Evolutionary conservation across 2,113 vertebrate genomes (phyloP), one percentile per base, ranked within the genome.

Genomic region (Urocolius indicus): DNA sequence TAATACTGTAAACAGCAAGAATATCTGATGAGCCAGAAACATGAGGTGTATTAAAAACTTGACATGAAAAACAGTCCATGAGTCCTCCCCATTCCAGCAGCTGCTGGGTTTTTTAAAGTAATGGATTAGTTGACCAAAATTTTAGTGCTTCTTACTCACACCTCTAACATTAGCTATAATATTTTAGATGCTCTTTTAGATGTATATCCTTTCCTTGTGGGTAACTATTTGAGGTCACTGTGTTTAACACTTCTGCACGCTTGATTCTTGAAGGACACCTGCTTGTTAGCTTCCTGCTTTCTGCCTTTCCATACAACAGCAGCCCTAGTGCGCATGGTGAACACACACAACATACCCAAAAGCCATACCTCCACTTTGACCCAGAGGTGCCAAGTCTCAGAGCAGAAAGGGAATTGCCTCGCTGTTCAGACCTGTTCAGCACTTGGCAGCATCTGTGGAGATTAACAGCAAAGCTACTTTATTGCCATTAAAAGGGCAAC

Each of bases 231-330:
- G 2, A 90, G 48, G n/a, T 45, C 22, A 24, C 48, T 30, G 26
- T 0, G 3, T 81, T 90, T 58, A 74, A 24, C 69, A 17, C 73
- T 52, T 52, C 34, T 91, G 36, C 6, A 0, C 16, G 36, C 32
- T 68, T 65, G 15, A 45, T 48, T 52, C 1, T 0, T 30, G 41
- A 34, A 77, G 63, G 69, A 36, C 58, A 46, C 10, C 19, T 3
- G 6, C 22, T 36, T 6, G 0, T 43, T 5, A 26, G 27, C 51
- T 63, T 61, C 48, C 58, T 69, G n/a, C 57, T 57, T 57, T 54
- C 73, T 1, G 5, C 43, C 24, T 54, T 87, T 55, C 26, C 2
- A 0, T 26, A 20, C 0, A 0, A 30, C 19, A 72, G 66, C 48
- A 67, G 46, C 21, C 34, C 34, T 34, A 63, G 38, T 58, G 63